Percentiles rank a stretch among this genome's conserved stretches.
Conservation (phyloP, 2,113 vertebrate species). For the Rhinopithecus roxellana region DNA sequence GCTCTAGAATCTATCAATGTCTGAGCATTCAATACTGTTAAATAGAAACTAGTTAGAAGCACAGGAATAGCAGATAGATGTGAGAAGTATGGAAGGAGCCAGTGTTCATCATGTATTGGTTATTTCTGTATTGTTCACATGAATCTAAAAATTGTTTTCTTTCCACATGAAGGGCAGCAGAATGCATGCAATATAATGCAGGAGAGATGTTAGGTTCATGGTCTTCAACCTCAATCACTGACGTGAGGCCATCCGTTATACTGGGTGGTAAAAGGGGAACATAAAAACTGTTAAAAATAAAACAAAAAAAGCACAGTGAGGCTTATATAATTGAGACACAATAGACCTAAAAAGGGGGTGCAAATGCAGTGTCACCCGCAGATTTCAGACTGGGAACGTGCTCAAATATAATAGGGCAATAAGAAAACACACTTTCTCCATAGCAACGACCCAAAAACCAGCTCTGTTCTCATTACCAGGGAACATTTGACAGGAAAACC, state of each 20-base stretch:
- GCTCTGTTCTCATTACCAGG: background rate
- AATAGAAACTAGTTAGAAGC: background rate
- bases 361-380: background rate
- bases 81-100: background rate
- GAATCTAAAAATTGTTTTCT: background rate
- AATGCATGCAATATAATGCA: background rate
- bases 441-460: slow-evolving; percentile 47
- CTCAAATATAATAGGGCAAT: background rate
- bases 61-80: background rate
- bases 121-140: background rate
- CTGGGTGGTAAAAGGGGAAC: background rate
- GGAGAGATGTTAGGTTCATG: background rate
- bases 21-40: background rate
- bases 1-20: background rate
- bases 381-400: background rate
- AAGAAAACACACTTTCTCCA: slow-evolving; percentile 33
- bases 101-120: background rate
- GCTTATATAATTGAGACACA: background rate
- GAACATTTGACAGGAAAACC: slow-evolving; percentile 22
- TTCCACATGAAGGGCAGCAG: background rate
- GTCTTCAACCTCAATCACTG: background rate
- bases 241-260: background rate
- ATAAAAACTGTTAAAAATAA: background rate
- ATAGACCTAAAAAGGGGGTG: background rate
- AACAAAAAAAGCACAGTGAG: background rate